Evolutionary conservation across 2,113 vertebrate genomes (phyloP), one percentile per base, ranked within the genome.

Genomic region (Paramormyrops kingsleyae): DNA sequence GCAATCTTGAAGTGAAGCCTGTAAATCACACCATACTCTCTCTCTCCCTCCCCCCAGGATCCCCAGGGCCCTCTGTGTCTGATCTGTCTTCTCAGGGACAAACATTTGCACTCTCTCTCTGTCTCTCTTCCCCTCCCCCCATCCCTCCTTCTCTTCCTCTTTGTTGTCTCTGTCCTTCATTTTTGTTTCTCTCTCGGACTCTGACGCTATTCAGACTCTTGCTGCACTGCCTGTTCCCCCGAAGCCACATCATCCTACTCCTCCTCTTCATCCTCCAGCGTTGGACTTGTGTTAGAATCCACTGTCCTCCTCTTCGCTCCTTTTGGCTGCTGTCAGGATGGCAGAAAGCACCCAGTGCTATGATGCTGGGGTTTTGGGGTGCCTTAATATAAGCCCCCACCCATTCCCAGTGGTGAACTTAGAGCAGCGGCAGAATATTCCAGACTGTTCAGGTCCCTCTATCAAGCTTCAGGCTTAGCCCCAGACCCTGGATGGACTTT

Each of bases 11-110:
- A 17, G 39, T 10, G 24, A 49, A 87, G 27, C 46, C 5, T 87
- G 50, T 53, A 53, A 53, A 27, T 47, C 49, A 19, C 19, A 24
- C 86, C 17, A 24, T 44, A 6, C 8, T 66, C 1, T 47, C 10
- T 50, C 1, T 50, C 53, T 7, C 24, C 6, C 0, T 19, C 66
- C 7, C 24, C 83, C 5, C 91, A 96, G 95, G 93, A 94, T 93
- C 88, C 95, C 94, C 88, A 91, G 93, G 92, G 94, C 93, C 83
- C 91, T 96, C 53, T 96, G 96, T 87, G 96, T 96, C 89, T 96
- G 93, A 94, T 59, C 21, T 83, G 19, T 35, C 90, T 59, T 88
- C 91, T 91, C 56, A 93, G 83, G 27, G 83, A 91, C 80, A 24
- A 59, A 47, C 44, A 59, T 49, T 24, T 47, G 66, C 35, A 13